A percentile compares a stretch with the other conserved stretches of the same genome.
Evolutionary conservation across 2,888 invertebrate species (phyloP).

Genomic region (Sminthurides aquaticus): DNA sequence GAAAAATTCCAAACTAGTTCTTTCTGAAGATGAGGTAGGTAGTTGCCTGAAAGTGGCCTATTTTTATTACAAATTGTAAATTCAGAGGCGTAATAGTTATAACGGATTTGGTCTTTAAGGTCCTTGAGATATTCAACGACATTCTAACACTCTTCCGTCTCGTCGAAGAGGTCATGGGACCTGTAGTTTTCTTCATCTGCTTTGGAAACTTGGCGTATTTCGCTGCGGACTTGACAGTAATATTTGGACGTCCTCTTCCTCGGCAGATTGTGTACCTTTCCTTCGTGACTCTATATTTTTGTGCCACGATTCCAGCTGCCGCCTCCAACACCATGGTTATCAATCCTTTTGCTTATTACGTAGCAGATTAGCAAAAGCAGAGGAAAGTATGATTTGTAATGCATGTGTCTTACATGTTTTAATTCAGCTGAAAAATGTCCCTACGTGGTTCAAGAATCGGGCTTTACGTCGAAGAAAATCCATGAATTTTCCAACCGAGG

Average conservation of each 20-base stretch:
- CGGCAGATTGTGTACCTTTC: not conserved
- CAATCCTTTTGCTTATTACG: not conserved
- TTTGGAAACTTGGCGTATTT: not conserved
- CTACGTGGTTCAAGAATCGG: not conserved
- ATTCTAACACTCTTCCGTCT: not conserved
- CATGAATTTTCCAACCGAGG: too few relatives aligned
- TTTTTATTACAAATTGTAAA: too few relatives aligned
- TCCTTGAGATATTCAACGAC: not conserved
- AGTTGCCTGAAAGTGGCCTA: too few relatives aligned
- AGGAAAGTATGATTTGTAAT: too few relatives aligned
- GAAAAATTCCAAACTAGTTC: not conserved
- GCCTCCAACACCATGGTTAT: not conserved
- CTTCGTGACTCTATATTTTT: too few relatives aligned
- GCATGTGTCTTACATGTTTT: too few relatives aligned
- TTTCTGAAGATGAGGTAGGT: too few relatives aligned
- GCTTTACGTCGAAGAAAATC: not conserved
- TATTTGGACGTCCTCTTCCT: not conserved
- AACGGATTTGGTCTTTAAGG: too few relatives aligned
- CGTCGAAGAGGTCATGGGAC: not conserved
- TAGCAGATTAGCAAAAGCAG: not conserved
- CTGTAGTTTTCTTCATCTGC: not conserved
- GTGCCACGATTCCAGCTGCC: too few relatives aligned
- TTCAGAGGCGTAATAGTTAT: too few relatives aligned
- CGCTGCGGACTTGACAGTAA: not conserved
- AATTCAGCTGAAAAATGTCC: not conserved